Conservation (phyloP, 2,888 invertebrate species). For the Chrysolina haemoptera region DNA sequence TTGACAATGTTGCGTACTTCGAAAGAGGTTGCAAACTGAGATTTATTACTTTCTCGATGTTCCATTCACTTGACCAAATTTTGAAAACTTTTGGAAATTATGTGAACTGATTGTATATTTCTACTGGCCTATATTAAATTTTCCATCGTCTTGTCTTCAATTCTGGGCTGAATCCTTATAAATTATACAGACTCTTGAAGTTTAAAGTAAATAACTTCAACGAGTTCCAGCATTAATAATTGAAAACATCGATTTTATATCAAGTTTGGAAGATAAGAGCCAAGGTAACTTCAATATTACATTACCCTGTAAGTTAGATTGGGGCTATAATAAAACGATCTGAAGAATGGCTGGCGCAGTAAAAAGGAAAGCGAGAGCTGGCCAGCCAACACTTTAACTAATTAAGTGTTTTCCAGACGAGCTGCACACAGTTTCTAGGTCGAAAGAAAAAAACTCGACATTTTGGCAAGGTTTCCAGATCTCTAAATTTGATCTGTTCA, state of each 20-base stretch:
- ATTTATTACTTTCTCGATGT: no score
- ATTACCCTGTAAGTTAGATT: slow-evolving; percentile 20
- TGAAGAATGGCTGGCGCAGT: slow-evolving; percentile 27
- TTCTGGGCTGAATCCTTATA: neutral
- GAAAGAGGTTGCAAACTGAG: no score
- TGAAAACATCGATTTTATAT: slow-evolving; percentile 19
- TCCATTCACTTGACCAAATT: no score
- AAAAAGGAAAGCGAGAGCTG: slow-evolving; percentile 19
- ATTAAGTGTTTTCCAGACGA: slow-evolving; percentile 31
- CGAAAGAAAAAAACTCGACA: slow-evolving; percentile 9
- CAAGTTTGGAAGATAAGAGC: slow-evolving; percentile 16
- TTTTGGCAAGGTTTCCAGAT: slow-evolving; percentile 35
- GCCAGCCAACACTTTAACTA: slow-evolving; percentile 32
- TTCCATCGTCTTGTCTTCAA: neutral
- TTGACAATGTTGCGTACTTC: no score
- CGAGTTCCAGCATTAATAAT: slow-evolving; percentile 1
- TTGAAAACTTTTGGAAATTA: no score
- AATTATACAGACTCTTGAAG: slow-evolving; percentile 7
- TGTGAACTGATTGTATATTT: no score
- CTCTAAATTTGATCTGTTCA: slow-evolving; percentile 32
- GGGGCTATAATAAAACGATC: slow-evolving; percentile 20
- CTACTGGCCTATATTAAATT: no score
- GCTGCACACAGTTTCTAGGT: slow-evolving; percentile 13
- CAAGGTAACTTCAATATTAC: slow-evolving; percentile 11
- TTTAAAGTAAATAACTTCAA: slow-evolving; percentile 12